Conservation (phyloP, 2,888 invertebrate genomes). For the Urechis unicinctus region DNA sequence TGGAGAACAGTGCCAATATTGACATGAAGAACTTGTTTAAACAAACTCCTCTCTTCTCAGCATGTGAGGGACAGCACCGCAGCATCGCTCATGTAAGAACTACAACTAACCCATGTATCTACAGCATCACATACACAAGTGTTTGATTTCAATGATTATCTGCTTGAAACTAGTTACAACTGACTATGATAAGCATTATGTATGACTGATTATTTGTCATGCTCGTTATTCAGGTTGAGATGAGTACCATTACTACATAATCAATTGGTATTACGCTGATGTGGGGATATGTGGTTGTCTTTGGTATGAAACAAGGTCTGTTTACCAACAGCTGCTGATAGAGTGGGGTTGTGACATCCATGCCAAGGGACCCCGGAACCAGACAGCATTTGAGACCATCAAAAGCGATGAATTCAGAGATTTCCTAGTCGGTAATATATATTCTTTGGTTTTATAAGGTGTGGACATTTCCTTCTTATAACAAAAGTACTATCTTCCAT, state of each 20-base stretch:
- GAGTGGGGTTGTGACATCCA: constrained; percentile 50
- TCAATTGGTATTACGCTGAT: no score
- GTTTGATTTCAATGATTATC: not conserved
- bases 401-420: constrained; percentile 43
- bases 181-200: no score
- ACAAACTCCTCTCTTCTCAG: constrained; percentile 40
- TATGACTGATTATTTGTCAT: no score
- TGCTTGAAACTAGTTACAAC: no score
- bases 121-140: constrained; percentile 34
- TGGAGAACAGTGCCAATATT: constrained; percentile 46
- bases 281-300: no score
- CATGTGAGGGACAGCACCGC: constrained; percentile 43
- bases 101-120: constrained; percentile 7
- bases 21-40: constrained; percentile 38
- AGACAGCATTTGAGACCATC: constrained; percentile 38
- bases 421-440: constrained; percentile 30
- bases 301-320: no score
- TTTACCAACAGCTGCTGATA: constrained; percentile 42
- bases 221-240: no score
- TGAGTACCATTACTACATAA: no score
- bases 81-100: constrained; percentile 37
- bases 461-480: not conserved
- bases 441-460: constrained; percentile 8
- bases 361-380: constrained; percentile 30
- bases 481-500: no score